Percentiles rank a stretch among this genome's conserved stretches.
These are phyloP conservation scores for Zapus hudsonius DNA, from an alignment of 2,113 vertebrate species.

Conservation along the genomic window DNA sequence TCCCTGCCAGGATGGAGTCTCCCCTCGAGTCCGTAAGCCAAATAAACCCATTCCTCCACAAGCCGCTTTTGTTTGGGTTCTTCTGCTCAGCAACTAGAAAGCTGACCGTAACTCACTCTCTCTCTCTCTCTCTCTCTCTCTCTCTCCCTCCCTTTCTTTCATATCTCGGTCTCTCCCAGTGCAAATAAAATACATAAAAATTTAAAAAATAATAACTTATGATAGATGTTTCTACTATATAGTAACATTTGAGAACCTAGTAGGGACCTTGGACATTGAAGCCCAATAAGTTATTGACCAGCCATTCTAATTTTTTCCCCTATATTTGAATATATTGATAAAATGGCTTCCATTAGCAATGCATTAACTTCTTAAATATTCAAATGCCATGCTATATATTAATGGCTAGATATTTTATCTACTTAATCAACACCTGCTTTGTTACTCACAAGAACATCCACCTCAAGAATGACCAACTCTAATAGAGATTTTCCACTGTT, in stretches of 20 bases:
- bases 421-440: not conserved
- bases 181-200: too few relatives aligned
- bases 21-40: too few relatives aligned
- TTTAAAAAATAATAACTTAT: too few relatives aligned
- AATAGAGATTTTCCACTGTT: not conserved
- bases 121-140: too few relatives aligned
- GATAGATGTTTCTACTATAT: not conserved
- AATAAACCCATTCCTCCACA: too few relatives aligned
- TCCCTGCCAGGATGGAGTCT: too few relatives aligned
- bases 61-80: too few relatives aligned
- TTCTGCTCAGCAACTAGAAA: too few relatives aligned
- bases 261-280: not conserved
- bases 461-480: not conserved
- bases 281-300: not conserved
- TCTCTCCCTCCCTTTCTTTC: too few relatives aligned
- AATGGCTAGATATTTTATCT: not conserved
- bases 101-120: too few relatives aligned
- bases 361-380: not conserved
- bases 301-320: not conserved
- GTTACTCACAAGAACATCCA: not conserved
- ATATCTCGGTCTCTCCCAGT: too few relatives aligned
- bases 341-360: not conserved
- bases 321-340: not conserved
- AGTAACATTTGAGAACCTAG: not conserved
- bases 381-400: not conserved